phyloP scores from a whole-genome alignment of 1,140 invertebrate species.

The Paramacrobiotus metropolitanus region DNA sequence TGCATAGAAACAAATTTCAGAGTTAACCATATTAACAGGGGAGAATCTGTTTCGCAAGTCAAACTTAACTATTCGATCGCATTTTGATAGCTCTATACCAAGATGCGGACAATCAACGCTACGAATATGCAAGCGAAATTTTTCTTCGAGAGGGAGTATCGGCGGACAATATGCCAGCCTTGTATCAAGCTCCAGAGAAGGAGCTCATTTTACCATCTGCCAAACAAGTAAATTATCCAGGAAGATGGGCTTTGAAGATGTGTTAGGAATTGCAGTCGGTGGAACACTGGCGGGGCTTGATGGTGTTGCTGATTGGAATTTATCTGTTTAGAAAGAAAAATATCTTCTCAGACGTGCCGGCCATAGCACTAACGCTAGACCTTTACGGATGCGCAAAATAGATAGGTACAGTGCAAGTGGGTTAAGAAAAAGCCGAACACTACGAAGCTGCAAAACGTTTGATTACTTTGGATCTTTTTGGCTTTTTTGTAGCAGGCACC shows the following conservation, averaged over 20 bases:
- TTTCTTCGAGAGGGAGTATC: too few relatives aligned
- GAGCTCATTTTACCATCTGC: background rate
- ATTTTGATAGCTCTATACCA: background rate
- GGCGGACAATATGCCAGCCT: background rate
- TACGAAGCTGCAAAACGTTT: background rate
- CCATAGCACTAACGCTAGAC: background rate
- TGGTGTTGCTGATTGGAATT: background rate
- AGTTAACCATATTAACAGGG: too few relatives aligned
- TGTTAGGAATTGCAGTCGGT: background rate
- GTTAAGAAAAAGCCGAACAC: background rate
- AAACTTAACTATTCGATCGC: too few relatives aligned
- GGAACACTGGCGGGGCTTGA: background rate
- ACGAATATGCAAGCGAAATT: background rate
- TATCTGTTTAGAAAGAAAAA: slow-evolving; percentile 3
- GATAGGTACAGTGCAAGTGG: background rate
- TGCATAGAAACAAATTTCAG: too few relatives aligned
- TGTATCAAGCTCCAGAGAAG: background rate
- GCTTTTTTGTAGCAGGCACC: too few relatives aligned
- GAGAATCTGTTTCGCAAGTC: too few relatives aligned
- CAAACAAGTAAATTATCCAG: background rate
- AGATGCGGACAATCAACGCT: background rate
- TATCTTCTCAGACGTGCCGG: background rate
- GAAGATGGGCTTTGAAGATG: background rate
- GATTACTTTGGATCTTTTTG: background rate
- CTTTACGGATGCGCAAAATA: background rate